A percentile compares a stretch with the other conserved stretches of the same genome.
phyloP scores from a whole-genome alignment of 1,140 invertebrate species.

The Triops cancriformis region DNA sequence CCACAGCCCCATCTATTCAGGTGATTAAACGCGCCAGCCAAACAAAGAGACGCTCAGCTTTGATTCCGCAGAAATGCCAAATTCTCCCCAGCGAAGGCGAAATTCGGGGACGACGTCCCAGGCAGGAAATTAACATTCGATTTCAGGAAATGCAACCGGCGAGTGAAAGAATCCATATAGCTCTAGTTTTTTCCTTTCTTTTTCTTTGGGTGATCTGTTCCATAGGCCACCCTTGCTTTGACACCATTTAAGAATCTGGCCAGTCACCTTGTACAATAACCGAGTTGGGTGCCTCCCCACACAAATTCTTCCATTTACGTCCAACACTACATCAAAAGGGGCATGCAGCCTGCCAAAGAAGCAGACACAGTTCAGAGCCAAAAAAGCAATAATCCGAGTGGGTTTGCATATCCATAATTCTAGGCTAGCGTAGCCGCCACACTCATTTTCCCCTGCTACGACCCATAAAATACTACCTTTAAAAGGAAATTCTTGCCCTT shows the following conservation, averaged over 20 bases:
- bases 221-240: background rate
- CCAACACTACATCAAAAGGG: conserved; percentile 8
- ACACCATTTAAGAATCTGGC: background rate
- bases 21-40: background rate
- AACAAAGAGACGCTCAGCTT: background rate
- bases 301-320: background rate
- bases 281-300: background rate
- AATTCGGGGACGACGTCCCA: background rate
- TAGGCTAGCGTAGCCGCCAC: background rate
- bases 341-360: background rate
- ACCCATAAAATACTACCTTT: background rate
- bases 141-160: background rate
- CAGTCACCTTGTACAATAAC: background rate
- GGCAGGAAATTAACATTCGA: background rate
- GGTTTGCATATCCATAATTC: background rate
- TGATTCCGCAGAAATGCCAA: background rate
- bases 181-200: background rate
- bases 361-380: background rate
- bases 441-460: background rate
- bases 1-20: background rate
- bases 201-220: background rate
- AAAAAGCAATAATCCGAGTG: conserved; percentile 7
- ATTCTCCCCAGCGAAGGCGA: background rate
- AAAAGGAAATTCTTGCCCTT: too few species aligned
- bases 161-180: background rate